phyloP scores from a whole-genome alignment of 2,888 invertebrate genomes.

The Tillus elongatus region DNA sequence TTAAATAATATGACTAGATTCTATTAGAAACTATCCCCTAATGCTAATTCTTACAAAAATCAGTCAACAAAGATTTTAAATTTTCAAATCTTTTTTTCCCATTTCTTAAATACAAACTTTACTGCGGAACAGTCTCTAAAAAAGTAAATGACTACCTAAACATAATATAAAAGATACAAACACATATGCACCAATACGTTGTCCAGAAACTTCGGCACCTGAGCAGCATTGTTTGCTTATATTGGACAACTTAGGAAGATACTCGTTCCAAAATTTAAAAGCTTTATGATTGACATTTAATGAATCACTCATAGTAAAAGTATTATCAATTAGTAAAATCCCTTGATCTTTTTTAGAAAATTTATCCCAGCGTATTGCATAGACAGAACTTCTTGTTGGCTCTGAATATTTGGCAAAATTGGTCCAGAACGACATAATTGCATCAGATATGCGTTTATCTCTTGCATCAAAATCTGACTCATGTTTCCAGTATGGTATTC shows the following conservation, averaged over 20 bases:
- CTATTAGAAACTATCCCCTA: too few species aligned
- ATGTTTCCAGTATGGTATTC: conserved; percentile 63
- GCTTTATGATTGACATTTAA: conserved; percentile 63
- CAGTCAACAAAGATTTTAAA: too few species aligned
- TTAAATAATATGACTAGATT: too few species aligned
- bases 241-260: conserved; percentile 71
- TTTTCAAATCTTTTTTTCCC: too few species aligned
- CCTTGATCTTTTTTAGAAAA: conserved; percentile 59
- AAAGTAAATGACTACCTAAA: too few species aligned
- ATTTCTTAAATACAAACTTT: too few species aligned
- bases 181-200: too few species aligned
- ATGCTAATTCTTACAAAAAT: too few species aligned
- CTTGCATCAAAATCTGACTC: conserved; percentile 62
- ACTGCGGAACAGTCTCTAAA: too few species aligned
- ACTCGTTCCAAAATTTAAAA: conserved; percentile 76
- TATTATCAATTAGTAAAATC: conserved; percentile 64
- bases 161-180: too few species aligned
- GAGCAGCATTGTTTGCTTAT: too few species aligned
- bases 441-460: conserved; percentile 70
- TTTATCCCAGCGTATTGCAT: conserved; percentile 62
- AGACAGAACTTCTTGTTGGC: conserved; percentile 60
- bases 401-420: conserved; percentile 69
- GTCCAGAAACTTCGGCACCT: too few species aligned
- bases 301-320: conserved; percentile 65
- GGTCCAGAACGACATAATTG: conserved; percentile 72